A percentile compares a stretch with the other conserved stretches of the same genome.
phyloP scores from a whole-genome alignment of 2,797 vertebrate species.

The Oreochromis mossambicus region DNA sequence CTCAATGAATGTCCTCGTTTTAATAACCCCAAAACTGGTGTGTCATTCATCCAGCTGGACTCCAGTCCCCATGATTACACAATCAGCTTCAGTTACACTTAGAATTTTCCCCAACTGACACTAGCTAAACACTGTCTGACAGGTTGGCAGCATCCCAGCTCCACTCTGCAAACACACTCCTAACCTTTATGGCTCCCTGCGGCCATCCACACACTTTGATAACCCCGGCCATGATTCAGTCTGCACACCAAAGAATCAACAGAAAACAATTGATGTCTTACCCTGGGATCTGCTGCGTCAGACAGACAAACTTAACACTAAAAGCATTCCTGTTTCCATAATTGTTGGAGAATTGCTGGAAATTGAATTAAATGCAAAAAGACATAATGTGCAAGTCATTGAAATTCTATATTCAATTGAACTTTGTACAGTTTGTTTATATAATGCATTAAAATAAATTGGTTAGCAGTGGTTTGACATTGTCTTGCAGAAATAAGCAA shows the following conservation, averaged over 20 bases:
- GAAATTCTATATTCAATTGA: background rate
- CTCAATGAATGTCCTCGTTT: background rate
- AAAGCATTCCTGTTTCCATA: background rate
- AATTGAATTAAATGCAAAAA: background rate
- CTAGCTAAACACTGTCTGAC: slow-evolving; percentile 29
- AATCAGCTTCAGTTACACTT: slow-evolving; percentile 46
- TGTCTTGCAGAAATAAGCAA: background rate
- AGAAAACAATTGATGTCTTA: background rate
- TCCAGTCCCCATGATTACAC: slow-evolving; percentile 11
- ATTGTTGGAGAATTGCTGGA: background rate
- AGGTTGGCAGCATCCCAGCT: slow-evolving; percentile 44
- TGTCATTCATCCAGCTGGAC: slow-evolving; percentile 22
- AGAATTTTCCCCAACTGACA: slow-evolving; percentile 28
- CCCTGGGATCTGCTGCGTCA: background rate
- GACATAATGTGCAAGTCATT: background rate
- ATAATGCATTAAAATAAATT: background rate
- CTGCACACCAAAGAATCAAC: background rate
- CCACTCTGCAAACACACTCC: slow-evolving; percentile 25
- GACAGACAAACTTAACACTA: background rate
- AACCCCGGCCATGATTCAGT: background rate
- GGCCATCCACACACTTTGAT: background rate
- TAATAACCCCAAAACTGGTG: background rate
- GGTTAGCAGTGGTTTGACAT: background rate
- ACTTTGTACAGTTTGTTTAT: background rate
- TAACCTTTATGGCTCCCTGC: slow-evolving; percentile 37